phyloP scores from a whole-genome alignment of 2,888 invertebrate genomes.

The Drosophila emarginata region DNA sequence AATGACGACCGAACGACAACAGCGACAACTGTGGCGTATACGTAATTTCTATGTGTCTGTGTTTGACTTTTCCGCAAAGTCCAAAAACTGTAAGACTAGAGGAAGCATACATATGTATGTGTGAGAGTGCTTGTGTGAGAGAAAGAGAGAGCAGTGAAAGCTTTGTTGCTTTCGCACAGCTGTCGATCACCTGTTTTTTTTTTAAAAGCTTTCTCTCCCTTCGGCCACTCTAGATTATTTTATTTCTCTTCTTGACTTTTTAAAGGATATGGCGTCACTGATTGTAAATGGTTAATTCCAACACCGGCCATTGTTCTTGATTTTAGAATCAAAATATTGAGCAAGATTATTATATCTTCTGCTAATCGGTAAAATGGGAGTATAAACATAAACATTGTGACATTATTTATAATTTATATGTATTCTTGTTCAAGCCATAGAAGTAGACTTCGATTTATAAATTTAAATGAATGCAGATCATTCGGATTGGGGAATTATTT shows the following conservation, averaged over 20 bases:
- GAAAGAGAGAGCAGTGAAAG: slow-evolving; percentile 28
- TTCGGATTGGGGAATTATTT: background rate
- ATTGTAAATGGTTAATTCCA: background rate
- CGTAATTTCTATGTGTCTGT: slow-evolving; percentile 51
- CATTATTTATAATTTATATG: too few relatives aligned
- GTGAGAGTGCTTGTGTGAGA: slow-evolving; percentile 11
- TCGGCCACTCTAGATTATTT: background rate
- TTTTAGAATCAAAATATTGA: background rate
- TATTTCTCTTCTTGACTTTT: background rate
- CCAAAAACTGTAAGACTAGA: slow-evolving; percentile 57
- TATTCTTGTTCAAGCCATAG: too few relatives aligned
- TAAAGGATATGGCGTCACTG: slow-evolving; percentile 1
- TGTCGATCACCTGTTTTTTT: slow-evolving; percentile 56
- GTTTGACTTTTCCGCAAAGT: slow-evolving; percentile 69
- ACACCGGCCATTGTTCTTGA: background rate
- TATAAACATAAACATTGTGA: too few relatives aligned
- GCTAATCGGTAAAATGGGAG: too few relatives aligned
- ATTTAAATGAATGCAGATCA: too few relatives aligned
- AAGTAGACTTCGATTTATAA: too few relatives aligned
- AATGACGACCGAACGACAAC: slow-evolving; percentile 48
- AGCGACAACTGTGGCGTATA: slow-evolving; percentile 55
- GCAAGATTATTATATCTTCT: background rate
- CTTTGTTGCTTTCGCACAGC: slow-evolving; percentile 20
- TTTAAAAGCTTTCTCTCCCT: background rate
- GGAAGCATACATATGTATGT: slow-evolving; percentile 14